These are phyloP conservation scores for Sebastes kiyomatsui DNA, from an alignment of 2,797 vertebrate genomes.

Conservation along the genomic window DNA sequence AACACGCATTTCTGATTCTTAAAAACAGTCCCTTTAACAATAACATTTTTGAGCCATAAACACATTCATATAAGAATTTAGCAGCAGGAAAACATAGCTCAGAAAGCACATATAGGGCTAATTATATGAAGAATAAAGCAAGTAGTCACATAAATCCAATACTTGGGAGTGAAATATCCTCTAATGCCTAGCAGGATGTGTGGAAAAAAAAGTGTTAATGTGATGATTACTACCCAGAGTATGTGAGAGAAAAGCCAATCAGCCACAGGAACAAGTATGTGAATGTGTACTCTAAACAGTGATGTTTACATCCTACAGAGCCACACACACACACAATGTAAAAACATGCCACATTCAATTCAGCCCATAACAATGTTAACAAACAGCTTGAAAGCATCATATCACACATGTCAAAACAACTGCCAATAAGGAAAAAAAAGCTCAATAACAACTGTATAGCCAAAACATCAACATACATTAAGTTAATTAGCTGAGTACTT, in stretches of 20 bases:
- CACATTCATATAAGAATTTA: background rate
- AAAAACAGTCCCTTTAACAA: background rate
- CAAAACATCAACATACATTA: background rate
- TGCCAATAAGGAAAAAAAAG: background rate
- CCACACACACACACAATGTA: background rate
- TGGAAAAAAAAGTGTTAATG: background rate
- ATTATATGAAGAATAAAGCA: background rate
- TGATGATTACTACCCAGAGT: background rate
- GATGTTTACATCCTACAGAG: background rate
- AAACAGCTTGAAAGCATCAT: background rate
- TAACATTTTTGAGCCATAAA: background rate
- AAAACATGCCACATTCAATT: background rate
- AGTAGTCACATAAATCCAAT: background rate
- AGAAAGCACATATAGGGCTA: background rate
- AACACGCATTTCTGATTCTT: fast-evolving
- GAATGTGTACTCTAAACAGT: background rate
- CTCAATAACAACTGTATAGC: background rate
- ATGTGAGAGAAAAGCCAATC: background rate
- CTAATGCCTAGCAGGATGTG: background rate
- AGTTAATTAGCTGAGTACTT: background rate
- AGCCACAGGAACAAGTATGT: background rate
- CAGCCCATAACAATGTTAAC: background rate
- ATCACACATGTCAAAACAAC: background rate
- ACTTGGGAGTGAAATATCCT: background rate
- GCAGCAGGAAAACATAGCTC: background rate